Evolutionary conservation across 1,140 invertebrate species (phyloP).

Genomic region (Euura lappo): DNA sequence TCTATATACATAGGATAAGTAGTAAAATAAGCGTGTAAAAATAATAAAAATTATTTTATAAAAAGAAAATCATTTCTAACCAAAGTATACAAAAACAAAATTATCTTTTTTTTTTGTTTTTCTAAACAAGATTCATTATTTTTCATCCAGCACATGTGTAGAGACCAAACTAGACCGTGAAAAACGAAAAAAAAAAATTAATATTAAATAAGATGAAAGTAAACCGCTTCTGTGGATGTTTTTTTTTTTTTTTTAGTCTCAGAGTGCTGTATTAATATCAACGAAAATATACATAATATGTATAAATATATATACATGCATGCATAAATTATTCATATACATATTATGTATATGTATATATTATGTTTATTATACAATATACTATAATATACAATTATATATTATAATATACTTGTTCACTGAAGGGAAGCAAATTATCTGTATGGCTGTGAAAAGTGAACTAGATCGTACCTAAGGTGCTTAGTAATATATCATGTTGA

Average conservation of each 20-base stretch:
- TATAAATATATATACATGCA: conserved; percentile 28
- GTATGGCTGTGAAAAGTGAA: conserved; percentile 64
- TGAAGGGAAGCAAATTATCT: conserved; percentile 60
- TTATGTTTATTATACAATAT: conserved; percentile 32
- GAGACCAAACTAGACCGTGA: background rate
- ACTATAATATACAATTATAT: conserved; percentile 29
- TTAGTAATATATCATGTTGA: conserved; percentile 53
- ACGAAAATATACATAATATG: background rate
- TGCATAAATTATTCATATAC: conserved; percentile 16
- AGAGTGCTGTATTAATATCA: background rate
- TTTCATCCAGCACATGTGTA: conserved; percentile 8
- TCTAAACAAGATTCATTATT: background rate
- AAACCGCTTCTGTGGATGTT: background rate
- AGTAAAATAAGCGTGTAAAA: conserved; percentile 22
- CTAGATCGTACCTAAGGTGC: conserved; percentile 62
- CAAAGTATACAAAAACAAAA: conserved; percentile 37
- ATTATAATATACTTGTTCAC: conserved; percentile 47
- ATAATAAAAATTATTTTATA: conserved; percentile 39
- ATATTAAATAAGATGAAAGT: background rate
- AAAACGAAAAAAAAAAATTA: background rate
- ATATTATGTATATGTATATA: conserved; percentile 32
- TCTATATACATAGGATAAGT: conserved; percentile 17
- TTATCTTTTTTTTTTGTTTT: background rate
- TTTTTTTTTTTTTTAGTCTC: background rate
- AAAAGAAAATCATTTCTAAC: conserved; percentile 39